Base-by-base conservation (phyloP, 2,797 vertebrate species). In the Heliangelus exortis region DNA sequence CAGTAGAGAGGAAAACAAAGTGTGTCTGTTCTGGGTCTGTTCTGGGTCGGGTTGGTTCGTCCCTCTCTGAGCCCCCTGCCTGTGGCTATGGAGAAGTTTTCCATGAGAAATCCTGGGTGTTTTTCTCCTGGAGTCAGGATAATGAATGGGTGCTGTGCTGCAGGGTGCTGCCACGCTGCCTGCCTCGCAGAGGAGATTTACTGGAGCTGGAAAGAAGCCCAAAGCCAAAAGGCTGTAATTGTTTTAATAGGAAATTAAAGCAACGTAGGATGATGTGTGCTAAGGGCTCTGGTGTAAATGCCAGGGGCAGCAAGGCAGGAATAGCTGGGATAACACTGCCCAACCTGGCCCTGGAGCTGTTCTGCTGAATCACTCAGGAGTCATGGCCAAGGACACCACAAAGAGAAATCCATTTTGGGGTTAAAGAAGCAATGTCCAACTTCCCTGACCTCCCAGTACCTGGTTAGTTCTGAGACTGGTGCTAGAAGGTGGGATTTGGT, bases 231-330 rank as follows among this genome's bases (percentile, higher is more conserved):
- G 71, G 43, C 65, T 78, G 15, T 90, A 84, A 94, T 84, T 67
- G 39, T 90, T 96, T 94, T 74, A 94, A 87, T 53, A 81, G 74
- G 63, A 82, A 92, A 93, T 90, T 95, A 96, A 84, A 89, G 67
- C 77, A 36, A 68, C 58, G 54, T 68, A 88, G 85, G 69, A 74
- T 58, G 50, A 71, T 80, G 25, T 59, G 28, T 77, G 57, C 33
- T 63, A 80, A 71, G 76, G 66, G 47, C 76, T 72, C 85, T 78
- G 5, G 1, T 80, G 68, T 71, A 73, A 85, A 53, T 74, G 72
- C 66, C 78, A 20, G 19, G 23, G 59, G 55, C 85, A 83, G 59
- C 67, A 84, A 15, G 26, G 41, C 55, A 88, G 79, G 50, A 80
- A 47, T 19, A 73, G 50, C 59, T 55, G 95, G 68, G 86, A 63